Conservation (phyloP, 2,888 invertebrate genomes). For the Callyntrura guangdongensis region DNA sequence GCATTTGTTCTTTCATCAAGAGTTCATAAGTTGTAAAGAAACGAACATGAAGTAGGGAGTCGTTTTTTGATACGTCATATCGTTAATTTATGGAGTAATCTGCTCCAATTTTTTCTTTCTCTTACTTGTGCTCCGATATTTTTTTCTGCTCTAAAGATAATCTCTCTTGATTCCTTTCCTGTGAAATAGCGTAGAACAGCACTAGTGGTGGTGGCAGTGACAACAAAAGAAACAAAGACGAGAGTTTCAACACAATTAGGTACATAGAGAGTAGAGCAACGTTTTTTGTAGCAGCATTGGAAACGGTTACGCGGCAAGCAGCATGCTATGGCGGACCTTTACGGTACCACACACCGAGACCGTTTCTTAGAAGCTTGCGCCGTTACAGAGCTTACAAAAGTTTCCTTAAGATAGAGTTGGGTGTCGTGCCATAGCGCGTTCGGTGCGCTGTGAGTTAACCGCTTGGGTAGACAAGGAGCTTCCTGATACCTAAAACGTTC, state of each 20-base stretch:
- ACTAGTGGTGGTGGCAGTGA: too few relatives aligned
- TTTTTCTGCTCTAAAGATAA: not conserved
- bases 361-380: not conserved
- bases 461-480: too few relatives aligned
- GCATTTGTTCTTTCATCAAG: not conserved
- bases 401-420: conserved; percentile 69
- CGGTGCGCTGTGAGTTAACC: too few relatives aligned
- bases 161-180: not conserved
- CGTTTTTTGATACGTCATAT: conserved; percentile 28
- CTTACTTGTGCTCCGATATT: not conserved
- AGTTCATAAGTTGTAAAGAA: too few relatives aligned
- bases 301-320: too few relatives aligned
- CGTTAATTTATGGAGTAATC: conserved; percentile 46
- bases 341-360: conserved; percentile 18
- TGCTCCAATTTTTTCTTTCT: not conserved
- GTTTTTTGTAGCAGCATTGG: too few relatives aligned
- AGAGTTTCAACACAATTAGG: not conserved
- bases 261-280: too few relatives aligned
- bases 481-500: too few relatives aligned
- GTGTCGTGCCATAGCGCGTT: conserved; percentile 9
- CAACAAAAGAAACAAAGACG: not conserved
- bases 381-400: conserved; percentile 38
- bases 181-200: not conserved
- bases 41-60: not conserved
- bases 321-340: not conserved